phyloP scores from a whole-genome alignment of 2,113 vertebrate species.

The Brachypteracias leptosomus region DNA sequence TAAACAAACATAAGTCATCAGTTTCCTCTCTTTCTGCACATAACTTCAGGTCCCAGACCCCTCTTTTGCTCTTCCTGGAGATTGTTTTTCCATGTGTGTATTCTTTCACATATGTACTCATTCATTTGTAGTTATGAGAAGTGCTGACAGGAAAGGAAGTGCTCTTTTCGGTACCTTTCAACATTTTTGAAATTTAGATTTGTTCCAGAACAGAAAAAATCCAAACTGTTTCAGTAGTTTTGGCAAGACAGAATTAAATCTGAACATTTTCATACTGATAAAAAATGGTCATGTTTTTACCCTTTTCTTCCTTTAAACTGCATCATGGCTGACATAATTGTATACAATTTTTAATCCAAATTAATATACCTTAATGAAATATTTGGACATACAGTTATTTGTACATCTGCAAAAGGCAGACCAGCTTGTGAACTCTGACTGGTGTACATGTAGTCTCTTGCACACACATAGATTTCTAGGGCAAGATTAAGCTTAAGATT shows the following conservation, averaged over 20 bases:
- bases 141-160: background rate
- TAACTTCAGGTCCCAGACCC: background rate
- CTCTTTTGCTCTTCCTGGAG: background rate
- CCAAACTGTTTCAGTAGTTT: background rate
- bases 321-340: background rate
- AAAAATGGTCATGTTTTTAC: background rate
- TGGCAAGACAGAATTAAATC: background rate
- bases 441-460: background rate
- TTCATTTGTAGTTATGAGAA: background rate
- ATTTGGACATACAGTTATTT: background rate
- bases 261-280: background rate
- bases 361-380: background rate
- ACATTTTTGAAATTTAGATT: background rate
- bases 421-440: background rate
- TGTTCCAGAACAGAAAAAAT: background rate
- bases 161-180: background rate
- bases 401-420: background rate
- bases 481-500: background rate
- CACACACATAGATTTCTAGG: background rate
- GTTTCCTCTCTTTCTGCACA: background rate
- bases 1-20: background rate
- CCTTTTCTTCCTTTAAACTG: background rate
- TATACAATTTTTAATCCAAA: background rate
- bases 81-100: background rate
- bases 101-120: background rate